A percentile compares a stretch with the other conserved stretches of the same genome.
These are phyloP conservation scores for Poecilus cupreus DNA, from an alignment of 2,888 invertebrate species.

Conservation along the genomic window DNA sequence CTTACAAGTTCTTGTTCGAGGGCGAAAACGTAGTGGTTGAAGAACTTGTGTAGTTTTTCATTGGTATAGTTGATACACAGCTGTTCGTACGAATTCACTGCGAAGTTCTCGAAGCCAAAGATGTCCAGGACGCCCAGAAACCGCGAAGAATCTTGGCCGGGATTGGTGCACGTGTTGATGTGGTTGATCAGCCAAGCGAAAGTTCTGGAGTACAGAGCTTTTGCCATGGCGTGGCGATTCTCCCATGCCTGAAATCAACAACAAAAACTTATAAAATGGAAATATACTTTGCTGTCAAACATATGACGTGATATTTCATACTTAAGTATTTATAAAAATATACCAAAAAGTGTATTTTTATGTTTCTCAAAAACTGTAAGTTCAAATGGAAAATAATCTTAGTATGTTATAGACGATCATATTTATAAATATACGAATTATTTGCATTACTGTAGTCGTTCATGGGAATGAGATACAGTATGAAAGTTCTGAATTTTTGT, in stretches of 20 bases:
- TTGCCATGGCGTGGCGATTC: conserved; percentile 95
- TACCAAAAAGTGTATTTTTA: too few species aligned
- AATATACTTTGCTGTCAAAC: too few species aligned
- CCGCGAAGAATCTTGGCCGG: conserved; percentile 85
- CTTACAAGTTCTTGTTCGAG: conserved; percentile 94
- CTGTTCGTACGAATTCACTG: conserved; percentile 93
- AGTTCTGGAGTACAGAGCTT: conserved; percentile 90
- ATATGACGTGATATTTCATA: too few species aligned
- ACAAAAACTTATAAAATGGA: not conserved
- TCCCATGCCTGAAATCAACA: conserved; percentile 82
- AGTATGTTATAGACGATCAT: too few species aligned
- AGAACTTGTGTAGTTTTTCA: conserved; percentile 95
- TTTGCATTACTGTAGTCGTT: too few species aligned
- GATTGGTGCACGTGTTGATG: conserved; percentile 93
- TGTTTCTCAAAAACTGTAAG: too few species aligned
- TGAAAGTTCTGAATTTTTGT: too few species aligned
- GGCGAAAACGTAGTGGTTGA: conserved; percentile 97
- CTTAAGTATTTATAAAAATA: too few species aligned
- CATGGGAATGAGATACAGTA: too few species aligned
- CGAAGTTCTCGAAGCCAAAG: conserved; percentile 95
- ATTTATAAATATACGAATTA: too few species aligned
- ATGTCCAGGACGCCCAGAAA: conserved; percentile 94
- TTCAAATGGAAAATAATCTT: too few species aligned
- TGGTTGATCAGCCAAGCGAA: conserved; percentile 95
- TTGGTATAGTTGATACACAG: conserved; percentile 96